Percentiles rank a stretch among this genome's conserved stretches.
Conservation (phyloP, 2,797 vertebrate genomes). For the Alosa sapidissima region DNA sequence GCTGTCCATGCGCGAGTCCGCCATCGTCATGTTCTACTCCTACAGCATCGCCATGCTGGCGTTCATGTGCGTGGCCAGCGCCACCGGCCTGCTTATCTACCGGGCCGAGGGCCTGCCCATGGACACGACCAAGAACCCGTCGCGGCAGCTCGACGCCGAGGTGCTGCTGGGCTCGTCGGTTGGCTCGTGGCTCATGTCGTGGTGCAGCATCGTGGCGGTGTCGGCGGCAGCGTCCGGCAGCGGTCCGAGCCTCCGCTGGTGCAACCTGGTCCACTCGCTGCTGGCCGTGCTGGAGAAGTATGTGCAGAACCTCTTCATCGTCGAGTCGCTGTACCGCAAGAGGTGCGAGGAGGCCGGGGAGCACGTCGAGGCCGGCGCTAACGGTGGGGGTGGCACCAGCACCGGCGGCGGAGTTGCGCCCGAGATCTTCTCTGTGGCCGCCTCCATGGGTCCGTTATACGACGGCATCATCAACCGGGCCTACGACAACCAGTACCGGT, state of each 20-base stretch:
- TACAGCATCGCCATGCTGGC: constrained; percentile 81
- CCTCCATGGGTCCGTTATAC: constrained; percentile 66
- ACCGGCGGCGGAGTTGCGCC: constrained; percentile 47
- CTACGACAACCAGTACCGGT: constrained; percentile 55
- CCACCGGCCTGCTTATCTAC: constrained; percentile 82
- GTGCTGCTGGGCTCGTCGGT: constrained; percentile 88
- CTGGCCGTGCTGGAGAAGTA: constrained; percentile 90
- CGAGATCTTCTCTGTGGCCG: constrained; percentile 81
- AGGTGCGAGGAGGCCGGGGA: constrained; percentile 63
- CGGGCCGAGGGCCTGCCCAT: constrained; percentile 75
- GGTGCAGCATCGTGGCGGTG: constrained; percentile 88
- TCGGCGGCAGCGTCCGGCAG: constrained; percentile 64
- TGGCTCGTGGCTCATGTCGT: constrained; percentile 94
- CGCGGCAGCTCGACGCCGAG: constrained; percentile 86
- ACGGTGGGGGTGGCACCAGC: constrained; percentile 47
- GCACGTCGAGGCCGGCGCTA: constrained; percentile 50
- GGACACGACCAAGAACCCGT: constrained; percentile 86
- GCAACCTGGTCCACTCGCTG: constrained; percentile 84
- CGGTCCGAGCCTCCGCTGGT: constrained; percentile 83
- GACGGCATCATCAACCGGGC: constrained; percentile 74
- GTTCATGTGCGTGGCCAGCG: constrained; percentile 82
- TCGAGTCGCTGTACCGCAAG: constrained; percentile 87
- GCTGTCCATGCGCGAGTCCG: constrained; percentile 75
- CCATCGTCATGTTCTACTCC: constrained; percentile 89
- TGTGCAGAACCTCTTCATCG: constrained; percentile 93